A percentile compares a stretch with the other conserved stretches of the same genome.
These are phyloP conservation scores for Conus betulinus DNA, from an alignment of 1,140 invertebrate species.

Conservation along the genomic window DNA sequence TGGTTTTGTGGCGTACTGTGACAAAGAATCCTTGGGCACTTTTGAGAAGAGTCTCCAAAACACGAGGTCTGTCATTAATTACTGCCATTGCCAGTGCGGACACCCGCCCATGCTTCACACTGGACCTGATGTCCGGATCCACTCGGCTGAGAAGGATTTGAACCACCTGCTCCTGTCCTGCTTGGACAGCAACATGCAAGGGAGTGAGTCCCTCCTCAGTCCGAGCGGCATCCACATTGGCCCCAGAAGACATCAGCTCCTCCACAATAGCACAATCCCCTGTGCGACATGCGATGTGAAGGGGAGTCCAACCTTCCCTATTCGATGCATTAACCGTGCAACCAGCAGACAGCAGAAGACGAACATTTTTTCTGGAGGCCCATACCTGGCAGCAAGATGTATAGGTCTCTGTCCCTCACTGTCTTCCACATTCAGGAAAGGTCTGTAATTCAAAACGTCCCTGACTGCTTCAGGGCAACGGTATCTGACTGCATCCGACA, in stretches of 20 bases:
- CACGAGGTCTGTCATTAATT: background rate
- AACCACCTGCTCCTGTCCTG: background rate
- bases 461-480: background rate
- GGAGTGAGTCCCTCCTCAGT: background rate
- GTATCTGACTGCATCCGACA: constrained; percentile 12
- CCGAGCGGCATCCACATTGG: background rate
- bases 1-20: too few species aligned
- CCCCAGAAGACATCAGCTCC: background rate
- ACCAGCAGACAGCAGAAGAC: background rate
- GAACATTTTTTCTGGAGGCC: background rate
- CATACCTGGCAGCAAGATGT: constrained; percentile 21
- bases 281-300: constrained; percentile 12
- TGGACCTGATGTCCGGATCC: background rate
- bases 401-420: constrained; percentile 1
- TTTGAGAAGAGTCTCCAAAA: background rate
- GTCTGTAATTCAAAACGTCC: background rate
- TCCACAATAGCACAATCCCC: background rate
- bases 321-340: background rate
- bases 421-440: background rate
- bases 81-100: constrained; percentile 15
- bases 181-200: background rate
- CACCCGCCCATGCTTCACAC: background rate
- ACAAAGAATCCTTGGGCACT: background rate
- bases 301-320: background rate
- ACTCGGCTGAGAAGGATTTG: background rate